Evolutionary conservation across 2,888 invertebrate genomes (phyloP), one percentile per base, ranked within the genome.

Genomic region (Coelopa pilipes): DNA sequence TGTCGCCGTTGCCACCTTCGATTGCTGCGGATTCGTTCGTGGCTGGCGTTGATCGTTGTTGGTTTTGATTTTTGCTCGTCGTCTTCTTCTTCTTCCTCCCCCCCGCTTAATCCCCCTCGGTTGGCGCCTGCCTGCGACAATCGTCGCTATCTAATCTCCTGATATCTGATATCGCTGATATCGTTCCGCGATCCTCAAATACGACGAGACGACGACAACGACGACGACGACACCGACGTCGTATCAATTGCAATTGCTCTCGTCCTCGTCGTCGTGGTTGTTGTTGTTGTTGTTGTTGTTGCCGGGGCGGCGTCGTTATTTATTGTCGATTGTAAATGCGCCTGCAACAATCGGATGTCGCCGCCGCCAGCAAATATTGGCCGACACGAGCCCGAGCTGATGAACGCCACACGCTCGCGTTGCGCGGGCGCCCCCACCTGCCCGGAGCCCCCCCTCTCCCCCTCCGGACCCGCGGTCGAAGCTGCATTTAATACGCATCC

Each of bases 191-290:
- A 53, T 55, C 53, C 53, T 68, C 45, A 55, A 68, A 65, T 17
- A 68, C 34, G 7, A 34, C 34, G 34, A n/a, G n/a, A 34, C 34
- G 34, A 34, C 34, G 34, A 34, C 34, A 53, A 55, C 45, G 55
- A 49, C 62, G n/a, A 34, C 34, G 34, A 34, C 34, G 34, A 34
- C 34, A 53, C 24, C 45, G 55, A 49, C n/a, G n/a, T n/a, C n/a
- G n/a, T n/a, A n/a, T 70, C 70, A 62, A 62, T 70, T 62, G 45
- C 62, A 63, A 70, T 70, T 69, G 57, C 46, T n/a, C 55, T 45
- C 57, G 17, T 46, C 57, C 12, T 34, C 7, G 7, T 34, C 7
- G 7, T 34, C 7, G 45, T 57, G 17, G 17, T 46, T 63, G 55
- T 24, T 17, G 55, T 24, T 55, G 24, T 59, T 17, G 21, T 24